Evolutionary conservation across 1,140 invertebrate species (phyloP).

Genomic region (Trachymyrmex cornetzi): DNA sequence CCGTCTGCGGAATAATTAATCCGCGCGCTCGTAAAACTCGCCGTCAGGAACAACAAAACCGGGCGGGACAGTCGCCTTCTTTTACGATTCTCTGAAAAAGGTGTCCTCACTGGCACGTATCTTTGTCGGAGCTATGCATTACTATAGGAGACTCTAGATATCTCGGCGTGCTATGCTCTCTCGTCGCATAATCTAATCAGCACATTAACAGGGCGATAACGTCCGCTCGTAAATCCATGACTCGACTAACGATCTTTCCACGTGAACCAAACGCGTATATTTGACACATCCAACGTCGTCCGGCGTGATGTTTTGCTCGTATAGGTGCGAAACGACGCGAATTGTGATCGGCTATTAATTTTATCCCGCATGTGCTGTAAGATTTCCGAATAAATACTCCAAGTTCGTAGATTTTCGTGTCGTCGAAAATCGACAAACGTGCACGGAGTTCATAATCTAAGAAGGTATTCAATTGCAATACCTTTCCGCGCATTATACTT

Average conservation of each 20-base stretch:
- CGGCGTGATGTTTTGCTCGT: slow-evolving; percentile 27
- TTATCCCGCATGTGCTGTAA: background rate
- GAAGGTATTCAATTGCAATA: background rate
- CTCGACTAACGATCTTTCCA: slow-evolving; percentile 61
- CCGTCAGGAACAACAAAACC: slow-evolving; percentile 10
- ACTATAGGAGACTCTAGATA: background rate
- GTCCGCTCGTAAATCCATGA: slow-evolving; percentile 77
- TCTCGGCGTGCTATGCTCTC: slow-evolving; percentile 58
- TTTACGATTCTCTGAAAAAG: slow-evolving; percentile 54
- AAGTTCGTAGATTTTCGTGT: background rate
- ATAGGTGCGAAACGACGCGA: slow-evolving; percentile 24
- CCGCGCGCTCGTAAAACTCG: slow-evolving; percentile 52
- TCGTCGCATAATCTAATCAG: slow-evolving; percentile 80
- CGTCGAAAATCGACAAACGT: slow-evolving; percentile 33
- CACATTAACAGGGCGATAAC: slow-evolving; percentile 73
- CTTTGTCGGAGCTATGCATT: background rate
- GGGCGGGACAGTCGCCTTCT: background rate
- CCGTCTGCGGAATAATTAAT: slow-evolving; percentile 51
- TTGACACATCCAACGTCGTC: slow-evolving; percentile 20
- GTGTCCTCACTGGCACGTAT: background rate
- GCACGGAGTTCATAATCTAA: background rate
- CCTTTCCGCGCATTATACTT: background rate
- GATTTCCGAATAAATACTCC: slow-evolving; percentile 43
- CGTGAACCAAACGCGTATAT: slow-evolving; percentile 29
- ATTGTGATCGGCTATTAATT: slow-evolving; percentile 49